Conservation (phyloP, 2,888 invertebrate genomes). For the Rosalia funebris region DNA sequence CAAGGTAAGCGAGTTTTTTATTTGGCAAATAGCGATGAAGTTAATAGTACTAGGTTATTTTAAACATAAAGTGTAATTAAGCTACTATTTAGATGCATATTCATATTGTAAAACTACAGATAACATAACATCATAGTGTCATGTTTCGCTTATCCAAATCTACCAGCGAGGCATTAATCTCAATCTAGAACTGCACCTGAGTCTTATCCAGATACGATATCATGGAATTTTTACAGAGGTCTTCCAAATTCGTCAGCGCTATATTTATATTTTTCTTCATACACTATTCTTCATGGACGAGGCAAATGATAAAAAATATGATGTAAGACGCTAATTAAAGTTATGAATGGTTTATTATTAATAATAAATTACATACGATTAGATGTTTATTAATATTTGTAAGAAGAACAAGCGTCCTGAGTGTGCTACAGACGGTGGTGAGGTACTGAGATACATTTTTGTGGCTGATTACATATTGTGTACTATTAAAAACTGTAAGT, state of each 20-base stretch:
- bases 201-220: too few species aligned
- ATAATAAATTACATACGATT: constrained; percentile 24
- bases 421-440: constrained; percentile 16
- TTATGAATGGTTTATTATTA: constrained; percentile 31
- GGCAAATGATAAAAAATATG: constrained; percentile 23
- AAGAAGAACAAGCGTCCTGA: constrained; percentile 11
- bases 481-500: neutral
- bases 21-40: too few species aligned
- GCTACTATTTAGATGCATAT: too few species aligned
- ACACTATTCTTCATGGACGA: neutral
- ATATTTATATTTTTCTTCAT: constrained; percentile 17
- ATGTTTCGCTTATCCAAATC: too few species aligned
- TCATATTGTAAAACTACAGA: too few species aligned
- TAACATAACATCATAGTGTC: too few species aligned
- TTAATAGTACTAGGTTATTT: too few species aligned
- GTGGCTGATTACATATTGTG: neutral
- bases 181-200: too few species aligned
- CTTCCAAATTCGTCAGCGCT: constrained; percentile 5
- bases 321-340: constrained; percentile 34
- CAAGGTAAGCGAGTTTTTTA: too few species aligned
- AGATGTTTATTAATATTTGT: constrained; percentile 24
- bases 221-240: too few species aligned
- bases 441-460: constrained; percentile 8
- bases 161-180: too few species aligned
- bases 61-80: too few species aligned